Evolutionary conservation across 2,797 vertebrate species (phyloP).

Genomic region (Ctenopoma kingsleyae): DNA sequence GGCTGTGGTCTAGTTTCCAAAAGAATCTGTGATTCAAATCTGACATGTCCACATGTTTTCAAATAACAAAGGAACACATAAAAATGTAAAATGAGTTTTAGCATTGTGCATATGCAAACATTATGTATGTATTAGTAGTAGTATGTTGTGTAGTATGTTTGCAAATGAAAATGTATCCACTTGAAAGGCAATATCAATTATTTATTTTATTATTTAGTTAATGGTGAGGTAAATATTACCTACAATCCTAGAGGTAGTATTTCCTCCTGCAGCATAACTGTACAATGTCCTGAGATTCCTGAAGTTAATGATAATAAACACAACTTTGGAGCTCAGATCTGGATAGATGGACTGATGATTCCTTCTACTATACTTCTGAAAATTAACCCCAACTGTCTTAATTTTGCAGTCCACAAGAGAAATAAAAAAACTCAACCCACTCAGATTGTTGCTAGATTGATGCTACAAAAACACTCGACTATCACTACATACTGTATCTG

Average conservation of each 20-base stretch:
- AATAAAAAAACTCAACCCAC: constrained; percentile 8
- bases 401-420: constrained; percentile 22
- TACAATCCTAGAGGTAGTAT: too few relatives aligned
- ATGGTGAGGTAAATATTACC: too few relatives aligned
- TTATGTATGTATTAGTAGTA: too few relatives aligned
- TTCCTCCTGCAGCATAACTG: too few relatives aligned
- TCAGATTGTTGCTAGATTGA: constrained; percentile 16
- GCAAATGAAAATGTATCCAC: too few relatives aligned
- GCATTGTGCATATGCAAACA: background rate
- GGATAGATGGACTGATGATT: background rate
- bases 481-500: constrained; percentile 3
- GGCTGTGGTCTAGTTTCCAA: background rate
- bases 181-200: too few relatives aligned
- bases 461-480: constrained; percentile 1
- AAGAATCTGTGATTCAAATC: constrained; percentile 4
- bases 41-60: background rate
- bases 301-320: constrained; percentile 13
- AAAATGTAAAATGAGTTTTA: background rate
- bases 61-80: background rate
- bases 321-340: background rate
- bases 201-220: too few relatives aligned
- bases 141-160: too few relatives aligned
- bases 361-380: constrained; percentile 11
- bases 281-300: too few relatives aligned
- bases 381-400: constrained; percentile 14